These are phyloP conservation scores for Ctena decussata DNA, from an alignment of 2,888 invertebrate species.

Conservation along the genomic window DNA sequence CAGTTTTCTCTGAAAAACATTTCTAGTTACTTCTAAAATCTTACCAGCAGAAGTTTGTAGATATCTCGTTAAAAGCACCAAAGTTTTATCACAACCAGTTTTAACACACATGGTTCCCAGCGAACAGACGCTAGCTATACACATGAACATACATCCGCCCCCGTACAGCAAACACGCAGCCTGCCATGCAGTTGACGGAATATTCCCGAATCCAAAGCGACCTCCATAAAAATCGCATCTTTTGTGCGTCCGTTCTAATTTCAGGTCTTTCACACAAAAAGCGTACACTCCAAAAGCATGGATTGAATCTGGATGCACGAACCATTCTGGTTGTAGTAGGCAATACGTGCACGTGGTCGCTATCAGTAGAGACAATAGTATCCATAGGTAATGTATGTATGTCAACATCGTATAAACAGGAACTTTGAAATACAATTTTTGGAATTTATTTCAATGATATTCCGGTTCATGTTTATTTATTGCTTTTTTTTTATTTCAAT, in stretches of 20 bases:
- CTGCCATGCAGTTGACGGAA: conserved; percentile 84
- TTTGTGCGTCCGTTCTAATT: conserved; percentile 37
- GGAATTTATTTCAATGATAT: no score
- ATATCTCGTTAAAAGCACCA: conserved; percentile 79
- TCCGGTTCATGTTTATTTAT: no score
- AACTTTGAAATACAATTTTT: neutral
- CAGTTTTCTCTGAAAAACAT: no score
- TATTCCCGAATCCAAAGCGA: conserved; percentile 76
- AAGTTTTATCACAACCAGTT: conserved; percentile 73
- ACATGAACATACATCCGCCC: conserved; percentile 83
- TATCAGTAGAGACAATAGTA: conserved; percentile 85
- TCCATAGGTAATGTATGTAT: conserved; percentile 84
- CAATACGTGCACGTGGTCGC: conserved; percentile 85
- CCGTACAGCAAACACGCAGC: conserved; percentile 84
- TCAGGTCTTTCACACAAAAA: conserved; percentile 69
- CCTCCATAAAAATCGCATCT: conserved; percentile 80
- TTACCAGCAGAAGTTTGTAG: conserved; percentile 84
- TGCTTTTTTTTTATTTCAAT: no score
- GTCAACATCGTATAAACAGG: conserved; percentile 48
- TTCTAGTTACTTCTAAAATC: no score
- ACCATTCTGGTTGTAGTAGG: conserved; percentile 87
- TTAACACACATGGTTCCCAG: conserved; percentile 78
- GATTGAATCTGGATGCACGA: conserved; percentile 78
- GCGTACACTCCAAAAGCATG: conserved; percentile 82
- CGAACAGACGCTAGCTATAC: conserved; percentile 81